Base-by-base conservation (phyloP, 2,797 vertebrate species). In the Holocentrus rufus region DNA sequence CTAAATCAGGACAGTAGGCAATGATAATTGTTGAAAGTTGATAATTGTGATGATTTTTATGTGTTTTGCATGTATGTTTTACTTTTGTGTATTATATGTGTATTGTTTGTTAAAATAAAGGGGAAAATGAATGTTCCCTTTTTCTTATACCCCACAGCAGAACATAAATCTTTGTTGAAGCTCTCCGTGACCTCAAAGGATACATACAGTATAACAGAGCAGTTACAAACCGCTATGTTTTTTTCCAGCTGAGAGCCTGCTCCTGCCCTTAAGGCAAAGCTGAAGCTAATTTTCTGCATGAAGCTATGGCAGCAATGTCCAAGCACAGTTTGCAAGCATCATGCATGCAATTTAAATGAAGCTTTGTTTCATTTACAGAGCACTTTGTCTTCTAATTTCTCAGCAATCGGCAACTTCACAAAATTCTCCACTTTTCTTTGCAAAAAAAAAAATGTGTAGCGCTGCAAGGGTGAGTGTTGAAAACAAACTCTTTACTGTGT, bases 241-340 rank as follows among this genome's bases (percentile, higher is more conserved):
- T 60, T 23, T 22, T 39, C 56, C 30, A 62, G 22, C 47, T 65
- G 13, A 11, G 50, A 70, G 65, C 53, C 47, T 22, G 5, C n/a
- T 42, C 31, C 20, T 55, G 46, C 59, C 64, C 62, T 39, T 13
- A 55, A 76, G 52, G n/a, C 44, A 59, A 73, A 79, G 52, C n/a
- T 31, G 67, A 76, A 68, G 36, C 72, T 57, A 67, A 78, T 72
- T 80, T 31, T 70, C 36, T 56, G 46, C 49, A 80, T 74, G 60
- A 78, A 80, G 73, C 53, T 42, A 55, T 82, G 9, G 63, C 15
- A 15, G 42, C 4, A 44, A 15, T 44, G 14, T 69, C 72, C 23
- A 70, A 55, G 74, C 11, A 7, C 31, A 57, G 47, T 70, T 80
- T 74, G 63, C 78, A 67, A 76, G 47, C 54, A 71, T 42, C 25